Evolutionary conservation across 2,888 invertebrate genomes (phyloP), one percentile per base, ranked within the genome.

Genomic region (Orgyia antiqua): DNA sequence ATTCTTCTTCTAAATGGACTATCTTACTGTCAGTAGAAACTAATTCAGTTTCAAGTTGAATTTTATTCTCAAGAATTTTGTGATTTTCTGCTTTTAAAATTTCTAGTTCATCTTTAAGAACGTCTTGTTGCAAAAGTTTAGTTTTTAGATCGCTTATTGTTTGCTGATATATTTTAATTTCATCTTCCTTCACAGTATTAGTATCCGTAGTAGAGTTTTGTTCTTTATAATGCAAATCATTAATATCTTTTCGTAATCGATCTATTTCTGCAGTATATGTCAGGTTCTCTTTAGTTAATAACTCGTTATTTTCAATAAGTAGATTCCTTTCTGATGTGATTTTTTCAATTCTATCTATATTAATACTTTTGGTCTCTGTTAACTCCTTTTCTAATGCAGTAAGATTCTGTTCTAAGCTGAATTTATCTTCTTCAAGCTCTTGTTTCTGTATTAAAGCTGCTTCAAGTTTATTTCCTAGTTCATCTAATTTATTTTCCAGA

Each of bases 1-100:
- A 66, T 41, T 83, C 80, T 45, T 71, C 65, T 44, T 87, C 86
- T 24, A 89, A 55, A 29, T 65, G 59, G 3, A 66, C 43, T 10
- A 73, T 71, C 53, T 78, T 86, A 1, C 43, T 31, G 35, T 78
- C 73, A 6, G 74, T 72, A 1, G 58, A 45, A 5, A 63, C 50
- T 10, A 82, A 42, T 39, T 79, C 77, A 8, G 57, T 25, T 56
- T 80, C 75, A 5, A 78, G 39, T 27, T 65, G 42, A 1, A 53
- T 23, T 52, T 75, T 78, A 21, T 29, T 61, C 34, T 65, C 46
- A 29, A 39, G n/a, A 35, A 73, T 37, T 33, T 54, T 45, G 32
- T 65, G 26, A 65, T 70, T 68, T 70, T 80, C 57, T 38, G 63
- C 45, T 58, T 69, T 67, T 17, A 60, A 57, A 49, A 11, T 56